These are phyloP conservation scores for Tenrec ecaudatus DNA, from an alignment of 2,113 vertebrate species.

Conservation along the genomic window DNA sequence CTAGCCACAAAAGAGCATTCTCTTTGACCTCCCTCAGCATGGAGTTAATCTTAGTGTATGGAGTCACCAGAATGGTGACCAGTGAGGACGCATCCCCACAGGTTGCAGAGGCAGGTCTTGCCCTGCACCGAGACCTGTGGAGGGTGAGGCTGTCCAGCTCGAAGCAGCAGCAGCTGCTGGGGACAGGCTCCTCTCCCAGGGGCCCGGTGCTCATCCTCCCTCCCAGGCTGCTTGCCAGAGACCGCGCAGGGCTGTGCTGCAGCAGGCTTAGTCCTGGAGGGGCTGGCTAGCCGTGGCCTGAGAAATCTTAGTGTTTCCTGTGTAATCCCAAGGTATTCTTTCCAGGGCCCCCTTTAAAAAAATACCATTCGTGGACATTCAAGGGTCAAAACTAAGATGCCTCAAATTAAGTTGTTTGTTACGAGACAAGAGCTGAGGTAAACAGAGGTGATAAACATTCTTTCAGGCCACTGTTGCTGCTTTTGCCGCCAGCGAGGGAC, in stretches of 20 bases:
- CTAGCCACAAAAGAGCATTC: neutral
- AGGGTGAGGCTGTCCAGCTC: neutral
- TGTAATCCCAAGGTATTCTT: neutral
- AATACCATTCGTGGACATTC: neutral
- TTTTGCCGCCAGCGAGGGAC: conserved; percentile 98
- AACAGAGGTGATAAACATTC: conserved; percentile 38
- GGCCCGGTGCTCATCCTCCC: neutral
- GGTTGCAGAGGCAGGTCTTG: neutral
- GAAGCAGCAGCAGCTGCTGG: neutral
- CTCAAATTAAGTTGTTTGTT: neutral
- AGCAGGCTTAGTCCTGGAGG: neutral
- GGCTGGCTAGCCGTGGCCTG: neutral
- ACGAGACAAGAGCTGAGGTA: neutral
- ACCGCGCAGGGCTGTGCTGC: neutral
- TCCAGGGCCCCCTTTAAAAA: neutral
- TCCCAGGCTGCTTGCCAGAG: neutral
- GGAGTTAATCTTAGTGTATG: neutral
- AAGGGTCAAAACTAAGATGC: neutral
- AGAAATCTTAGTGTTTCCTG: neutral
- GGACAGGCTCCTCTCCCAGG: too few relatives aligned
- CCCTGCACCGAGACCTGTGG: neutral
- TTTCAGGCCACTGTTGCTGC: conserved; percentile 97
- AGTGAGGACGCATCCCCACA: neutral
- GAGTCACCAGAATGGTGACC: neutral
- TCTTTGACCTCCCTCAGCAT: neutral